Evolutionary conservation across 2,888 invertebrate genomes (phyloP), one percentile per base, ranked within the genome.

Genomic region (Muschampia plurimacula): DNA sequence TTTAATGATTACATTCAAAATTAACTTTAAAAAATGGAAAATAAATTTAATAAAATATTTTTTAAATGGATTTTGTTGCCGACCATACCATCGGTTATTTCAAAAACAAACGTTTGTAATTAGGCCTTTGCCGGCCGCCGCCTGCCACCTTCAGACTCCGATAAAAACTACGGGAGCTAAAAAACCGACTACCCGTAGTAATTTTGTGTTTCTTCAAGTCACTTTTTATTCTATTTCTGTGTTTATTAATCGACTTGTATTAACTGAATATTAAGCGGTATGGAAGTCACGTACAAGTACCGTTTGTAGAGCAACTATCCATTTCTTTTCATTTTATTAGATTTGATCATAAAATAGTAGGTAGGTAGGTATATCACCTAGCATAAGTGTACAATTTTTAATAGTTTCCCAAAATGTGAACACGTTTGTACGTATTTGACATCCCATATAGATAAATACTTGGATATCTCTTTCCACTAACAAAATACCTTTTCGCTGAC

Each of bases 71-170:
- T 60, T 85, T 77, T 82, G 81, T 81, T 79, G 76, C 76, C 80
- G 86, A 82, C 81, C 85, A 86, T 86, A 86, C 85, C 78, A 78
- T 8, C 90, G 89, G 91, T 88, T 84, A 88, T 91, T 90, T 88
- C 85, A 90, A 92, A 93, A 92, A 93, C 93, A 91, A 93, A 93
- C 91, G 88, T 81, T 84, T 82, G 82, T 92, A 92, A 93, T 93
- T 91, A 91, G 87, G 85, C 85, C 81, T 82, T 83, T 82, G 83
- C 80, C 79, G 83, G 84, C 85, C 83, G 83, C 84, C 84, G 81
- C 78, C 80, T 79, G 79, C 77, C 77, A 81, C 82, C 81, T 79
- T 79, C 77, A 77, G 77, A 78, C 62, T 72, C 63, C 69, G 75
- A 83, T 81, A 89, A 89, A 89, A 89, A 88, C 87, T 82, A 83